Base-by-base conservation (phyloP, 2,113 vertebrate species). In the Dermatemys mawii region DNA sequence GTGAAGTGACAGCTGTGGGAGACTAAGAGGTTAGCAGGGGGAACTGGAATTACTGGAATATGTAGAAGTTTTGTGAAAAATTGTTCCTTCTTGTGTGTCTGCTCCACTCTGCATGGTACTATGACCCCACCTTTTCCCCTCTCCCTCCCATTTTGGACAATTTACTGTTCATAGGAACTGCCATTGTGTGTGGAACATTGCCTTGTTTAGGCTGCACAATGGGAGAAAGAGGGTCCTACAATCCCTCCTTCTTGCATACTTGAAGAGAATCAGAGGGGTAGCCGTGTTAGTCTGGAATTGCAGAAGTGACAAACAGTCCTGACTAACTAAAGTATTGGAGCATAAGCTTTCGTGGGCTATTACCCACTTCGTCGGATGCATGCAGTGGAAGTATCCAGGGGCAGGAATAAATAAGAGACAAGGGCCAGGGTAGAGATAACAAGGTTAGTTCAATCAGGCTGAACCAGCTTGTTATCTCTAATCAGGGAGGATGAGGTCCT, bases 171-270 rank as follows among this genome's bases (percentile, higher is more conserved):
- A 14, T 32, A 48, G 29, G 41, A 44, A 49, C 89, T 95, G 84
- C 29, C 95, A 93, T 86, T 85, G 86, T 1, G 0, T 27, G 38
- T 3, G 0, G 82, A n/a, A n/a, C n/a, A n/a, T n/a, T n/a, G 86
- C 84, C 70, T 84, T 44, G 86, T 81, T 95, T 83, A 91, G 89
- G 81, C 81, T 88, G 94, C 91, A 32, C 91, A 76, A 91, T 96
- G 95, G 90, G 88, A 79, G 91, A 93, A 95, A 82, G 79, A 94
- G 84, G 48, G 32, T 79, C 93, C 91, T 91, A 97, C 86, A 80
- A 91, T 51, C 46, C 93, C 94, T 94, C 55, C 60, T 87, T 93
- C 48, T 87, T 89, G 85, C 88, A 87, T 48, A 96, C 88, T 63
- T 96, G 87, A 80, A 92, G 94, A 94, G 95, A 94, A n/a, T n/a